phyloP scores from a whole-genome alignment of 1,140 invertebrate genomes.

The Dendroctonus valens region DNA sequence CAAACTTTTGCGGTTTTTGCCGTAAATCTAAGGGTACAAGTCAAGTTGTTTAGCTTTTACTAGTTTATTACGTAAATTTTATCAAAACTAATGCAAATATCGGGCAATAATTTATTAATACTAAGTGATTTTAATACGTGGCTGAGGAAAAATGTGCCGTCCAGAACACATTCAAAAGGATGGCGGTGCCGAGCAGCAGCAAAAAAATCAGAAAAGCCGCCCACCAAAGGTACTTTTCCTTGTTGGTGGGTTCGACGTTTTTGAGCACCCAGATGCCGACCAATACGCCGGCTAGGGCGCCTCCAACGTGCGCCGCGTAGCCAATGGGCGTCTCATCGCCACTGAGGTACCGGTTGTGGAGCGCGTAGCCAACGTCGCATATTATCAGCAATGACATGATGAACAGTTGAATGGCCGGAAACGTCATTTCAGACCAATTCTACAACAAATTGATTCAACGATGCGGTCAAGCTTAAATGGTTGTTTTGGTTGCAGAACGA shows the following conservation, averaged over 20 bases:
- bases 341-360: constrained; percentile 75
- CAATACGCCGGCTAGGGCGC: constrained; percentile 74
- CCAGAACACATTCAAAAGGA: constrained; percentile 25
- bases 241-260: constrained; percentile 81
- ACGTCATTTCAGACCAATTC: constrained; percentile 93
- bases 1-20: too few relatives aligned
- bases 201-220: constrained; percentile 21
- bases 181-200: constrained; percentile 11
- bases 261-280: constrained; percentile 87
- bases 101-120: too few relatives aligned
- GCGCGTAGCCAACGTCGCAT: constrained; percentile 67
- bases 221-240: constrained; percentile 85
- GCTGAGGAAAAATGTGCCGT: constrained; percentile 10
- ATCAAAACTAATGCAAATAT: too few relatives aligned
- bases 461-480: neutral
- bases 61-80: too few relatives aligned
- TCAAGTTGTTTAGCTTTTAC: too few relatives aligned
- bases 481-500: neutral
- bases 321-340: constrained; percentile 62
- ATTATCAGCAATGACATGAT: constrained; percentile 71
- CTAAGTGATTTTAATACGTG: neutral
- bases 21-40: too few relatives aligned
- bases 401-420: constrained; percentile 73
- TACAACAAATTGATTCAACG: constrained; percentile 42
- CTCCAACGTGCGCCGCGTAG: constrained; percentile 86